phyloP scores from a whole-genome alignment of 2,797 vertebrate genomes.

The Philypnodon macrostomus region DNA sequence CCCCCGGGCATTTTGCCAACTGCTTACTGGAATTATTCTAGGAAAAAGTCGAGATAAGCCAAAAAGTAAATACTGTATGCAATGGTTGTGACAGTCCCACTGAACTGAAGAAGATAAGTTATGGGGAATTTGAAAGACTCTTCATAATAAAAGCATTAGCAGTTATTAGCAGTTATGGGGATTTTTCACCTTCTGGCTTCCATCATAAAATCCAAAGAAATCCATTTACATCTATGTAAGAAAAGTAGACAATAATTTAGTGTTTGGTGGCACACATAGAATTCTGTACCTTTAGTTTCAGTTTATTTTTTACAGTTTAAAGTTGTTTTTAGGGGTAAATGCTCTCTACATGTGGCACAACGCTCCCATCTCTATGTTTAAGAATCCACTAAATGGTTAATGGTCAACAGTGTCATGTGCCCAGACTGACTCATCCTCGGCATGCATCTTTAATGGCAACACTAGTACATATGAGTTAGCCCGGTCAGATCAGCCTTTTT shows the following conservation, averaged over 20 bases:
- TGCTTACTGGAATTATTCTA: constrained; percentile 7
- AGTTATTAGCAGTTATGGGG: no score
- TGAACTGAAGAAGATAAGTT: background rate
- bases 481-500: constrained; percentile 2
- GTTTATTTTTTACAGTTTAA: no score
- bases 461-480: constrained; percentile 36
- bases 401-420: constrained; percentile 24
- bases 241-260: no score
- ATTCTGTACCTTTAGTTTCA: no score
- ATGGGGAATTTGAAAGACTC: background rate
- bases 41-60: background rate
- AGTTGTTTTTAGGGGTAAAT: no score
- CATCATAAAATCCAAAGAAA: no score
- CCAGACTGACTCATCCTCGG: constrained; percentile 34
- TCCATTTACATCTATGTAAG: no score
- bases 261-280: no score
- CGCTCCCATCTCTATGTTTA: no score
- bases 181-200: no score
- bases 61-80: constrained; percentile 12
- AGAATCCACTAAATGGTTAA: no score
- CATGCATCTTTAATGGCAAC: constrained; percentile 72
- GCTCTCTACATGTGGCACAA: no score
- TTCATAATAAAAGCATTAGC: constrained; percentile 7
- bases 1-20: constrained; percentile 1
- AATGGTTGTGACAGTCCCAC: constrained; percentile 1